Conservation (phyloP, 1,140 invertebrate genomes). For the Lepidurus apus region DNA sequence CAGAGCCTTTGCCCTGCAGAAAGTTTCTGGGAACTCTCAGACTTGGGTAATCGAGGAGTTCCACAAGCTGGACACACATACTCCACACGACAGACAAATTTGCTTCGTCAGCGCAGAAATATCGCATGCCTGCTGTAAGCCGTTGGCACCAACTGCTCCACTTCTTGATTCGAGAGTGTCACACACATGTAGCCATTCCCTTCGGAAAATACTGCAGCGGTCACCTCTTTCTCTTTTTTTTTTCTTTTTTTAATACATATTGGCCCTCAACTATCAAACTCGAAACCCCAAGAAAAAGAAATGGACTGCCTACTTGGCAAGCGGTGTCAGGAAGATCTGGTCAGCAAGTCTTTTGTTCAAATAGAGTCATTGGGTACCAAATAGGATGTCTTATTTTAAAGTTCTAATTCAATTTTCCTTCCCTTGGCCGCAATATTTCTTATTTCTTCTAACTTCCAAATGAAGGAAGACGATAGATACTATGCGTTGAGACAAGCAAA, state of each 20-base stretch:
- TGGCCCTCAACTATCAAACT: background rate
- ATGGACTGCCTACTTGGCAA: background rate
- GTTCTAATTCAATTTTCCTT: no score
- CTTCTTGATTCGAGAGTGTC: conserved; percentile 5
- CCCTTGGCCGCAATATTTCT: no score
- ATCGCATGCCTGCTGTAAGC: background rate
- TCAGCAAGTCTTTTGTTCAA: conserved; percentile 9
- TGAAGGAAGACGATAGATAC: no score
- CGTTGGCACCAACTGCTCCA: background rate
- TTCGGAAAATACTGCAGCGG: background rate
- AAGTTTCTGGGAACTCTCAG: background rate
- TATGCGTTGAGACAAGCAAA: no score
- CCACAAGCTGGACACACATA: background rate
- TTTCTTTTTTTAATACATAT: background rate
- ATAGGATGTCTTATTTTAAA: no score
- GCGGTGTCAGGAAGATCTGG: background rate
- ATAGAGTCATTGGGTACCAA: background rate
- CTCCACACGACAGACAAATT: background rate
- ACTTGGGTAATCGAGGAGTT: background rate
- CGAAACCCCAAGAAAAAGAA: background rate
- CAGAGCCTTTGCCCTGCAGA: background rate
- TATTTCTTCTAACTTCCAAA: no score
- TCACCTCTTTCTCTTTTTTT: background rate
- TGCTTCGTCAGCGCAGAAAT: conserved; percentile 21
- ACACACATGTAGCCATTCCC: background rate